These are phyloP conservation scores for Brachypodius melanocephalos DNA, from an alignment of 2,113 vertebrate genomes.

Conservation along the genomic window DNA sequence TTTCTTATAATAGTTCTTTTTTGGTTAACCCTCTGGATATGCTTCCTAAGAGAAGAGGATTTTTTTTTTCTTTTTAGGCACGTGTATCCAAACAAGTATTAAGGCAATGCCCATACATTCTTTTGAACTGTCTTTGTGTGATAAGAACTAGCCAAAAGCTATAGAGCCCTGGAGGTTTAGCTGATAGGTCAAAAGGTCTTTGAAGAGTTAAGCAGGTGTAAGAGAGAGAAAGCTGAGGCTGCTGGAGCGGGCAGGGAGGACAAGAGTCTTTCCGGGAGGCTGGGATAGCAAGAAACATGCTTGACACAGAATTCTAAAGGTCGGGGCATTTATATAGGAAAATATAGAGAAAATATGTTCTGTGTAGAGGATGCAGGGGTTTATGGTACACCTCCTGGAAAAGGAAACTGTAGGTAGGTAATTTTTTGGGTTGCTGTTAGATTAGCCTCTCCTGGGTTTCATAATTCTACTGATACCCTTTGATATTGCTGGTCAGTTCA, in stretches of 20 bases:
- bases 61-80: background rate
- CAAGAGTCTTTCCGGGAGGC: background rate
- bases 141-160: background rate
- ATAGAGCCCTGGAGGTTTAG: background rate
- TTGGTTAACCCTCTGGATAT: background rate
- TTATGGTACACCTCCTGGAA: background rate
- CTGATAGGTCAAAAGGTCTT: background rate
- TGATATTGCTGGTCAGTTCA: background rate
- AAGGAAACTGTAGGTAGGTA: background rate
- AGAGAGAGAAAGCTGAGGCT: background rate
- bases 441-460: slow-evolving; percentile 1
- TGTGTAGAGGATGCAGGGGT: background rate
- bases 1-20: background rate
- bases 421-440: background rate
- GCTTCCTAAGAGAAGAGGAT: background rate
- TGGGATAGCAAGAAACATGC: background rate
- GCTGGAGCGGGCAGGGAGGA: background rate
- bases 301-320: background rate
- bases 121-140: background rate
- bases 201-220: background rate
- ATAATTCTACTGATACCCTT: slow-evolving; percentile 15
- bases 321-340: background rate
- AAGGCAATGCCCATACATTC: background rate
- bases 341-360: background rate
- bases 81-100: background rate